A percentile compares a stretch with the other conserved stretches of the same genome.
phyloP scores from a whole-genome alignment of 1,140 invertebrate species.

The Aleiodes sp. region DNA sequence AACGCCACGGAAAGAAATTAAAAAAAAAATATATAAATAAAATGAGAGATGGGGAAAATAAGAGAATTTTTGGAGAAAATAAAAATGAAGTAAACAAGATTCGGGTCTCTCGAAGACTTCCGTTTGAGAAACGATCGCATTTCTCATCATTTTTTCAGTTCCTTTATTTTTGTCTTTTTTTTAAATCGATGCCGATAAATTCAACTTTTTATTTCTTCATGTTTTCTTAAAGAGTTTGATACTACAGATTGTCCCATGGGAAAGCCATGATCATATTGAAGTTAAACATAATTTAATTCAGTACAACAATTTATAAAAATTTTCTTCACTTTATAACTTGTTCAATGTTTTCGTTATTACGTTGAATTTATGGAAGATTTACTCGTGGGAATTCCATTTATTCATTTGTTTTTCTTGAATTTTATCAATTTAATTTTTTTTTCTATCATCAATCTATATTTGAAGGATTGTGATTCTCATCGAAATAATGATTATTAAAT shows the following conservation, averaged over 20 bases:
- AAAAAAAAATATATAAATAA: slow-evolving; percentile 13
- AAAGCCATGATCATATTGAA: neutral
- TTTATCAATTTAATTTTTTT: neutral
- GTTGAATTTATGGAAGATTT: neutral
- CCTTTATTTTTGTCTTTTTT: neutral
- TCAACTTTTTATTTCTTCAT: slow-evolving; percentile 9
- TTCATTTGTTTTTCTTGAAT: no score
- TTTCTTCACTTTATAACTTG: no score
- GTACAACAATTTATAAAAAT: neutral
- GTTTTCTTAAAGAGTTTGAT: neutral
- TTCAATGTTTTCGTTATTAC: neutral
- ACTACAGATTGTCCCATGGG: neutral
- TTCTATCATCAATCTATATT: neutral
- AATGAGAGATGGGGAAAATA: neutral
- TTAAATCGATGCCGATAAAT: neutral
- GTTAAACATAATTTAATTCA: neutral
- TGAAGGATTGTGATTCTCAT: no score
- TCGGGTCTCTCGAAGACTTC: neutral
- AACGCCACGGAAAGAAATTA: neutral
- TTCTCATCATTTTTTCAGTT: neutral
- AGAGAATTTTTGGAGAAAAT: neutral
- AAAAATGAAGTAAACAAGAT: neutral
- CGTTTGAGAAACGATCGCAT: neutral
- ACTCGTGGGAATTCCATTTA: neutral
- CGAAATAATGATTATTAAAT: no score